phyloP scores from a whole-genome alignment of 2,888 invertebrate species.

The Lutraria lutraria region DNA sequence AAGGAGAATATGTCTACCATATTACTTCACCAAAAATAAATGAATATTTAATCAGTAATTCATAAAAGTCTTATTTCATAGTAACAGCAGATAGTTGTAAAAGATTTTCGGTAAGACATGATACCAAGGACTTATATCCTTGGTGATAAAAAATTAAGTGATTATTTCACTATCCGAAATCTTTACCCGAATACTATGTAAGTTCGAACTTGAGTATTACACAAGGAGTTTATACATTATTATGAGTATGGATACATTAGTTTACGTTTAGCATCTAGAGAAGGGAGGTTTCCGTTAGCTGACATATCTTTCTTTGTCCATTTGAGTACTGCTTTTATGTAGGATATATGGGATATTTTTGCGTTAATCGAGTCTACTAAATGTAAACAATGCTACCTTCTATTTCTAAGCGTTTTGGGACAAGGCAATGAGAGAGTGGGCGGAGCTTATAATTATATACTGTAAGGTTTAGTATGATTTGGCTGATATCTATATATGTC shows the following conservation, averaged over 20 bases:
- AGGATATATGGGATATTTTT: too few relatives aligned
- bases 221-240: neutral
- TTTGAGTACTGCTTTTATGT: neutral
- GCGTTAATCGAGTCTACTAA: too few relatives aligned
- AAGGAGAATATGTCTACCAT: too few relatives aligned
- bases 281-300: neutral
- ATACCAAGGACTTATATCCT: neutral
- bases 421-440: too few relatives aligned
- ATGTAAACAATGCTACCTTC: too few relatives aligned
- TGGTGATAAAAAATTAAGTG: neutral
- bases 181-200: neutral
- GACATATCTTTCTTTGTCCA: neutral
- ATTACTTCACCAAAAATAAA: neutral
- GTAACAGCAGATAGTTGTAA: neutral
- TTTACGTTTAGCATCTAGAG: neutral
- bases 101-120: neutral
- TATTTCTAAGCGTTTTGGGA: too few relatives aligned
- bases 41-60: too few relatives aligned
- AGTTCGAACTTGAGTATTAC: neutral
- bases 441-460: too few relatives aligned
- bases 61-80: too few relatives aligned
- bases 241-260: neutral
- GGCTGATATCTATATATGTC: too few relatives aligned
- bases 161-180: neutral
- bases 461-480: too few relatives aligned